phyloP scores from a whole-genome alignment of 2,797 vertebrate species.

The Phrynocephalus forsythii region DNA sequence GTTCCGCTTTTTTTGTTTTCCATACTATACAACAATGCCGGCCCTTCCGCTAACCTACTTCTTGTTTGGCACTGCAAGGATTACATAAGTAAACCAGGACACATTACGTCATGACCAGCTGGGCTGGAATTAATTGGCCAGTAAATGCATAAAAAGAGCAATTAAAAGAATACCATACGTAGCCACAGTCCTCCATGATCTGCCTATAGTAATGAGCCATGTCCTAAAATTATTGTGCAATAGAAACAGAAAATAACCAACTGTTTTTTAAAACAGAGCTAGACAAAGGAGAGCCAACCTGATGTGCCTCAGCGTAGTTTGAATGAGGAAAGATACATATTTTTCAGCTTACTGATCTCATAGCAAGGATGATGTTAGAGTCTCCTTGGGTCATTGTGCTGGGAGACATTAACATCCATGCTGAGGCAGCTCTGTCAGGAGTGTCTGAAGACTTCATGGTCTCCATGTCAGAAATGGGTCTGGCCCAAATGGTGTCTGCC shows the following conservation, averaged over 20 bases:
- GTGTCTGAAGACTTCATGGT: too few relatives aligned
- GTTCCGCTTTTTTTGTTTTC: neutral
- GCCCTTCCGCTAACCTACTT: neutral
- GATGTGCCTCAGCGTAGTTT: neutral
- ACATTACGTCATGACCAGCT: neutral
- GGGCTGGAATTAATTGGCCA: slow-evolving; percentile 47
- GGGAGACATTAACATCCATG: too few relatives aligned
- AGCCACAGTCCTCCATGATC: neutral
- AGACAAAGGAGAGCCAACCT: neutral
- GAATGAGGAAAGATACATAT: neutral
- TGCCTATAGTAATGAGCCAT: slow-evolving; percentile 36
- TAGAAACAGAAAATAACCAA: neutral
- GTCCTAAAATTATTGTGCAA: slow-evolving; percentile 69
- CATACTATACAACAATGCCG: neutral
- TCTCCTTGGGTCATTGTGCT: too few relatives aligned
- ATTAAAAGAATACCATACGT: neutral
- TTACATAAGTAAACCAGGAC: slow-evolving; percentile 45
- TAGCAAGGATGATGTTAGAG: too few relatives aligned
- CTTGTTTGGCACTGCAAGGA: neutral
- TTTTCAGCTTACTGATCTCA: too few relatives aligned
- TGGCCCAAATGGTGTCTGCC: too few relatives aligned
- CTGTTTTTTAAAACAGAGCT: neutral
- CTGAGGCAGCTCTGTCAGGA: too few relatives aligned
- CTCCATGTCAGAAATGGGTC: too few relatives aligned
- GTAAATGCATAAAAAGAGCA: slow-evolving; percentile 37